Conservation (phyloP, 64 coral and sea anemone species). For the Acropora yongei region DNA sequence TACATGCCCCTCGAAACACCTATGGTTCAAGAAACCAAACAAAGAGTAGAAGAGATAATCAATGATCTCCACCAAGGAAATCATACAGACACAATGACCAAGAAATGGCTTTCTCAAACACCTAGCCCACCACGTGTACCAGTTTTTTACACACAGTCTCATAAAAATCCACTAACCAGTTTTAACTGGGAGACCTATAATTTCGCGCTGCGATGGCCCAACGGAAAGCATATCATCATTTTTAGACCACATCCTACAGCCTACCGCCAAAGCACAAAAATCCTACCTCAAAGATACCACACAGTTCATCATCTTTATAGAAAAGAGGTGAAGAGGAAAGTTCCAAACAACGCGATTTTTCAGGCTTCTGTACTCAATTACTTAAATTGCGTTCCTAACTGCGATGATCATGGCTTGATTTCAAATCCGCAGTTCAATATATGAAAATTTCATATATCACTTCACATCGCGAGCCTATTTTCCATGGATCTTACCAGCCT, state of each 20-base stretch:
- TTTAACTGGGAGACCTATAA: constrained; percentile 15
- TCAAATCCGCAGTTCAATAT: too few relatives aligned
- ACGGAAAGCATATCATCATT: too few relatives aligned
- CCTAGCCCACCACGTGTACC: background rate
- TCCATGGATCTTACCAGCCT: background rate
- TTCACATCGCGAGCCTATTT: too few relatives aligned
- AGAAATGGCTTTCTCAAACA: constrained; percentile 1
- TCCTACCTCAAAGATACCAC: background rate
- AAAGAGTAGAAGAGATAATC: constrained; percentile 14
- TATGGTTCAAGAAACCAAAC: constrained; percentile 31
- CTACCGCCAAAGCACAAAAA: background rate
- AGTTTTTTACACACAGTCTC: background rate
- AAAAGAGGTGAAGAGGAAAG: background rate
- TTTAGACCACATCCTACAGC: background rate
- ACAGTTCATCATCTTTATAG: background rate
- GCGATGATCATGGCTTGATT: too few relatives aligned
- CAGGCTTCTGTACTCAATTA: too few relatives aligned
- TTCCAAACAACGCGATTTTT: background rate
- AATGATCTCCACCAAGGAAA: background rate
- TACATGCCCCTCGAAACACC: background rate
- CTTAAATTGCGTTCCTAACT: too few relatives aligned
- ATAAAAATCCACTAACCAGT: constrained; percentile 17
- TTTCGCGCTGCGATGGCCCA: background rate
- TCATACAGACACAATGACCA: constrained; percentile 3
- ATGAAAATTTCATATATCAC: too few relatives aligned